These are phyloP conservation scores for Felis chaus DNA, from an alignment of 2,113 vertebrate genomes.

Conservation along the genomic window DNA sequence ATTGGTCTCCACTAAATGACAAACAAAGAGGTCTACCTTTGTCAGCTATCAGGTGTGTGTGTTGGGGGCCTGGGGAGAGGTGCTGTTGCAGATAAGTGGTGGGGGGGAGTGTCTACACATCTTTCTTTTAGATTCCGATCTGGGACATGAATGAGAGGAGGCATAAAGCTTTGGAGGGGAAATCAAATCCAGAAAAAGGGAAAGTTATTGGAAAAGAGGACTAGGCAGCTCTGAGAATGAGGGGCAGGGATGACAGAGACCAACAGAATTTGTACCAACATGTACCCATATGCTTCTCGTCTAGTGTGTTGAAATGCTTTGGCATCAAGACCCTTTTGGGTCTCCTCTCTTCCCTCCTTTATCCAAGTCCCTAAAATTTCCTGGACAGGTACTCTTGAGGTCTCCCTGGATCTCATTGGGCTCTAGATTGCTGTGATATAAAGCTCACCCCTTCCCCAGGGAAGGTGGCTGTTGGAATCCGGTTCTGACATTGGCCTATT, in stretches of 20 bases:
- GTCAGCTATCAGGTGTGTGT: background rate
- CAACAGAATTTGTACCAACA: background rate
- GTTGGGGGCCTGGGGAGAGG: accelerated
- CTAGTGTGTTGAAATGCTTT: no score
- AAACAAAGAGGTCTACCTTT: slow-evolving; percentile 30
- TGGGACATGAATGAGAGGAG: no score
- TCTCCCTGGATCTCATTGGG: no score
- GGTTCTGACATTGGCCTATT: background rate
- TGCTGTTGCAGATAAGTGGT: background rate
- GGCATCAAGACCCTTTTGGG: background rate
- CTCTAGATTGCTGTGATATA: background rate
- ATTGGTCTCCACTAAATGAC: slow-evolving; percentile 11
- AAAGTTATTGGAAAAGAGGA: background rate
- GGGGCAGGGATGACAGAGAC: background rate
- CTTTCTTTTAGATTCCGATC: background rate
- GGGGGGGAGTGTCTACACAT: background rate
- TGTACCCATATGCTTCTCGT: no score
- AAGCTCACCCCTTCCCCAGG: background rate
- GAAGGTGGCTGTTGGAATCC: no score
- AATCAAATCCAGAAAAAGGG: background rate
- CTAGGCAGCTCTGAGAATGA: background rate
- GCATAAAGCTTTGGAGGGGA: background rate
- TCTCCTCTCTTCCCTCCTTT: background rate
- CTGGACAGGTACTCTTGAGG: background rate
- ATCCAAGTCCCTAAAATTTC: background rate